Evolutionary conservation across 2,888 invertebrate genomes (phyloP).

Genomic region (Meloe dianella): DNA sequence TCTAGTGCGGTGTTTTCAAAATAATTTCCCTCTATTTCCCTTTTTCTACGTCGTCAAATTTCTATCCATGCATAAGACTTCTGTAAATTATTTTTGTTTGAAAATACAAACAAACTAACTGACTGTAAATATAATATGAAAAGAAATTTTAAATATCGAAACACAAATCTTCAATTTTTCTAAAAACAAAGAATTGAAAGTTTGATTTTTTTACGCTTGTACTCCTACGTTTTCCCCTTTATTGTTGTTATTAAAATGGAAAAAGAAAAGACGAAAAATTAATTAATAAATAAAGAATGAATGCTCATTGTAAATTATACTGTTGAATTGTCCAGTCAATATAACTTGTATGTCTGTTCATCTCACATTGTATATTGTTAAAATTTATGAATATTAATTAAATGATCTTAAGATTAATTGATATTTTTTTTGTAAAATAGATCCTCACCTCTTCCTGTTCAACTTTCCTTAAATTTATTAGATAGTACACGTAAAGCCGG

Average conservation of each 20-base stretch:
- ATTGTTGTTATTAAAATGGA: constrained; percentile 33
- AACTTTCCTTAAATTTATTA: not conserved
- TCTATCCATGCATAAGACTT: not conserved
- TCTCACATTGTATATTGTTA: constrained; percentile 61
- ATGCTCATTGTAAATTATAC: constrained; percentile 56
- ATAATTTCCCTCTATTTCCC: constrained; percentile 6
- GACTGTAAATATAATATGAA: constrained; percentile 24
- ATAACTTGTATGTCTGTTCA: constrained; percentile 60
- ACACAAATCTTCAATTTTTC: not conserved
- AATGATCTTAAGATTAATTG: constrained; percentile 48
- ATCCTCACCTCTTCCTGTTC: not conserved
- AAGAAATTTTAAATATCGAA: not conserved
- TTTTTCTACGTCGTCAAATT: constrained; percentile 13
- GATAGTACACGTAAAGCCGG: no score
- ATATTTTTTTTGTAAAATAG: not conserved
- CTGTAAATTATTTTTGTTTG: not conserved
- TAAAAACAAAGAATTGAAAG: constrained; percentile 23
- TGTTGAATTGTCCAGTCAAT: constrained; percentile 61
- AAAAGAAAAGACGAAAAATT: not conserved
- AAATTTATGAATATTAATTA: constrained; percentile 54
- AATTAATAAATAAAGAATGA: constrained; percentile 43
- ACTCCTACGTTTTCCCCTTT: constrained; percentile 24
- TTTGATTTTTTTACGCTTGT: constrained; percentile 23
- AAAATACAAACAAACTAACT: not conserved
- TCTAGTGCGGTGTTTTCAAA: constrained; percentile 30